Base-by-base conservation (phyloP, 2,113 vertebrate genomes). In the Dipodomys ordii region DNA sequence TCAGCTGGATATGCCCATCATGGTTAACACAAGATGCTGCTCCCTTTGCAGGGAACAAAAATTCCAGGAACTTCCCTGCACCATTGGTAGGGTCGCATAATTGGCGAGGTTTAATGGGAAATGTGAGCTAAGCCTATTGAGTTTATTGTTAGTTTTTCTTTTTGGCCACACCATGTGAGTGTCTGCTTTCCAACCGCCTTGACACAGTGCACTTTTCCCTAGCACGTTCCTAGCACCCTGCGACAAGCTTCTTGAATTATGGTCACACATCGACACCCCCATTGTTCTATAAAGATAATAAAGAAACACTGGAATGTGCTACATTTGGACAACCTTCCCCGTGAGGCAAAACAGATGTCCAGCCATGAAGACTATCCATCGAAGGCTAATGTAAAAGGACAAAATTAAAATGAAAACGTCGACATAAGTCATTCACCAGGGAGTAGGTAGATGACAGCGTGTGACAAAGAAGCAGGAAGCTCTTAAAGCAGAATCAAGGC, bases 301-400 rank as follows among this genome's bases (percentile, higher is more conserved):
- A 79, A 95, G 96, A 92, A 95, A 96, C 76, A 62, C 3, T 87
- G 86, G 83, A 27, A 74, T 0, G 3, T 83, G 93, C 94, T 97
- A 44, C 39, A 81, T 65, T 53, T 83, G 79, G 92, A 93, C 9
- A 67, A 25, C 22, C 81, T 91, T 85, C 32, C 88, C 88, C 18
- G 11, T 91, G 94, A 96, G 22, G 35, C 62, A 91, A 95, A 97
- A 94, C 25, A 93, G 74, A 95, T 73, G 22, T 94, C 94, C 91
- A 77, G 72, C 91, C 68, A 92, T n/a, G 30, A 96, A 83, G 3
- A 77, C 20, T 86, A 93, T 91, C 85, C 83, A 78, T 88, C 91
- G 88, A 91, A 90, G 96, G 71, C 0, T 87, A 92, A 96, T 78
- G 57, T 73, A 60, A 95, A 32, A 95, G 76, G 53, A 65, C 49